Evolutionary conservation across 92 coral and sea anemone species (phyloP).

Genomic region (Anthopleura xanthogrammica): DNA sequence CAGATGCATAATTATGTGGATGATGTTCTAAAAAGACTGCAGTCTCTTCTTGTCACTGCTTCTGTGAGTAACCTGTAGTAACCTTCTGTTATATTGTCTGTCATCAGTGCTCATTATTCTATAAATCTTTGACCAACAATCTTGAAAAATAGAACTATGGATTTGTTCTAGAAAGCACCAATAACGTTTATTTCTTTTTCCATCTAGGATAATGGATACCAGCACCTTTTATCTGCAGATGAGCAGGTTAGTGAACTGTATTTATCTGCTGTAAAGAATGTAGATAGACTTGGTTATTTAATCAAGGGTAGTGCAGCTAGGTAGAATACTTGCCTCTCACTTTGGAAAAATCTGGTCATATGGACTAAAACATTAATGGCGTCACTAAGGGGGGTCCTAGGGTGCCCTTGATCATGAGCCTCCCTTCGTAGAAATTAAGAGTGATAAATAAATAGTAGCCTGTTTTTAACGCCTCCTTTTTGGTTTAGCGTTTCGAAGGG

Average conservation of each 20-base stretch:
- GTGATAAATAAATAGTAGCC: no score
- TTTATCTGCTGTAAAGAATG: neutral
- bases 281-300: no score
- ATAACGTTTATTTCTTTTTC: neutral
- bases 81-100: neutral
- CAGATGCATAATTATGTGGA: slow-evolving; percentile 78
- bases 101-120: neutral
- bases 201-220: slow-evolving; percentile 87
- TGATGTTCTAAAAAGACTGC: slow-evolving; percentile 84
- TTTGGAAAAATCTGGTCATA: neutral
- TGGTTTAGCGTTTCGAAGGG: no score
- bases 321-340: neutral
- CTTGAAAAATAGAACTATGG: neutral
- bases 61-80: slow-evolving; percentile 54
- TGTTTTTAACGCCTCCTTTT: no score
- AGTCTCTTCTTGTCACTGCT: slow-evolving; percentile 62
- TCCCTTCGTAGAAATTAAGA: no score
- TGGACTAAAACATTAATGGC: neutral
- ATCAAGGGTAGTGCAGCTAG: no score
- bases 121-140: neutral
- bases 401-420: no score
- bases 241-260: slow-evolving; percentile 62
- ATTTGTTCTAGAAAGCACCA: neutral
- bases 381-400: no score
- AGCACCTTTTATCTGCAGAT: slow-evolving; percentile 76